A percentile compares a stretch with the other conserved stretches of the same genome.
Evolutionary conservation across 2,113 vertebrate genomes (phyloP).

Genomic region (Sakesphorus luctuosus): DNA sequence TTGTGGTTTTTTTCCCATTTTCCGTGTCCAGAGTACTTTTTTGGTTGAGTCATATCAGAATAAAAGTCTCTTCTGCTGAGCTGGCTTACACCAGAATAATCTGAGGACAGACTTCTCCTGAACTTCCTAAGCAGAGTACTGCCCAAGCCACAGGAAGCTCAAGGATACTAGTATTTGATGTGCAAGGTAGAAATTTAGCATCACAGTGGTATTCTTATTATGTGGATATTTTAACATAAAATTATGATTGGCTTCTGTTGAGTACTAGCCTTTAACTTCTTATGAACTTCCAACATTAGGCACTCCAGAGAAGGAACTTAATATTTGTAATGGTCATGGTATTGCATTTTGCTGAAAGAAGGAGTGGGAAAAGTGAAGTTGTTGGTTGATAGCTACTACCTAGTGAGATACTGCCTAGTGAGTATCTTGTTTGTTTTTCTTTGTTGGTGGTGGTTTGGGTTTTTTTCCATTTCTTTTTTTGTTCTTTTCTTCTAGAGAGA

Average conservation of each 20-base stretch:
- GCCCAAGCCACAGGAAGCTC: slow-evolving; percentile 6
- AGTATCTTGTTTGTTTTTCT: background rate
- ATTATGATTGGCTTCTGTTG: slow-evolving; percentile 66
- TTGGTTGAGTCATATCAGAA: background rate
- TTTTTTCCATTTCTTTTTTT: slow-evolving; percentile 16
- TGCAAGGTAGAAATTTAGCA: slow-evolving; percentile 31
- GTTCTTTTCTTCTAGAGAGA: slow-evolving; percentile 1
- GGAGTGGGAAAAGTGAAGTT: slow-evolving; percentile 32
- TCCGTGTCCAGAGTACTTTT: background rate
- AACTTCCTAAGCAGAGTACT: background rate
- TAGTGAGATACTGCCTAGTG: background rate
- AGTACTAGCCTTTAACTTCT: slow-evolving; percentile 64
- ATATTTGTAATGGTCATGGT: slow-evolving; percentile 54
- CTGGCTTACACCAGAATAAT: background rate
- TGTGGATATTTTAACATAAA: slow-evolving; percentile 66
- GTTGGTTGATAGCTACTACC: slow-evolving; percentile 15
- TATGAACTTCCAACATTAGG: slow-evolving; percentile 57
- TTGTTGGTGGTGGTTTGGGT: background rate
- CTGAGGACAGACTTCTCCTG: background rate
- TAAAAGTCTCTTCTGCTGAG: slow-evolving; percentile 3
- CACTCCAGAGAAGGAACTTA: slow-evolving; percentile 44
- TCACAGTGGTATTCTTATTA: slow-evolving; percentile 49
- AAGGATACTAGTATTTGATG: slow-evolving; percentile 5
- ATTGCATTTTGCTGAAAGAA: slow-evolving; percentile 52
- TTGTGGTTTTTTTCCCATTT: background rate